Evolutionary conservation across 23 tunicate genomes (phyloP).

Genomic region (Botrylloides violaceus): DNA sequence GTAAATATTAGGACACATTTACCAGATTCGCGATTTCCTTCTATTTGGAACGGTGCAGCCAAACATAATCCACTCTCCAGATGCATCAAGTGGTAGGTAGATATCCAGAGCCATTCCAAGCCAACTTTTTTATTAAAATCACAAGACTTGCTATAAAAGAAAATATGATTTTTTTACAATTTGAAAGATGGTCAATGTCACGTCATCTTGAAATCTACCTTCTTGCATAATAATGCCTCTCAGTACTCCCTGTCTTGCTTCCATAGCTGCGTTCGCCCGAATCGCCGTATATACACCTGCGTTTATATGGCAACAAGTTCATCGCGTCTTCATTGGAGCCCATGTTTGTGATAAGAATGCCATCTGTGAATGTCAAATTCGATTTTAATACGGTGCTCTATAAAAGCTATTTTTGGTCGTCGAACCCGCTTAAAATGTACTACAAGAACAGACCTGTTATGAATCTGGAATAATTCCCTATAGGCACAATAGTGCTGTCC

Average conservation of each 20-base stretch:
- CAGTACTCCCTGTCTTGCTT: slow-evolving; percentile 23
- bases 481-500: slow-evolving; percentile 15
- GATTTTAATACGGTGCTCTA: too few relatives aligned
- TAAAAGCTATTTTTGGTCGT: too few relatives aligned
- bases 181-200: not conserved
- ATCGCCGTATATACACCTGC: slow-evolving; percentile 72
- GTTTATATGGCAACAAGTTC: slow-evolving; percentile 21
- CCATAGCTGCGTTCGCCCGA: slow-evolving; percentile 11
- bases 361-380: too few relatives aligned
- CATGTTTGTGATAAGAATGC: slow-evolving; percentile 33
- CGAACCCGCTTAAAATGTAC: too few relatives aligned
- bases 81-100: slow-evolving; percentile 60
- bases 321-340: not conserved
- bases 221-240: slow-evolving; percentile 35
- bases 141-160: slow-evolving; percentile 54
- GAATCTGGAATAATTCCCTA: slow-evolving; percentile 16
- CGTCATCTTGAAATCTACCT: slow-evolving; percentile 21
- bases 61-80: slow-evolving; percentile 47
- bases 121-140: slow-evolving; percentile 23
- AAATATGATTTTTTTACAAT: not conserved
- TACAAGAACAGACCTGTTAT: slow-evolving; percentile 24
- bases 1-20: not conserved
- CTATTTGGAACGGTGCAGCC: slow-evolving; percentile 56
- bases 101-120: slow-evolving; percentile 62
- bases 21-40: slow-evolving; percentile 23